Evolutionary conservation across 1,140 invertebrate genomes (phyloP), one percentile per base, ranked within the genome.

Genomic region (Holotrichia oblita): DNA sequence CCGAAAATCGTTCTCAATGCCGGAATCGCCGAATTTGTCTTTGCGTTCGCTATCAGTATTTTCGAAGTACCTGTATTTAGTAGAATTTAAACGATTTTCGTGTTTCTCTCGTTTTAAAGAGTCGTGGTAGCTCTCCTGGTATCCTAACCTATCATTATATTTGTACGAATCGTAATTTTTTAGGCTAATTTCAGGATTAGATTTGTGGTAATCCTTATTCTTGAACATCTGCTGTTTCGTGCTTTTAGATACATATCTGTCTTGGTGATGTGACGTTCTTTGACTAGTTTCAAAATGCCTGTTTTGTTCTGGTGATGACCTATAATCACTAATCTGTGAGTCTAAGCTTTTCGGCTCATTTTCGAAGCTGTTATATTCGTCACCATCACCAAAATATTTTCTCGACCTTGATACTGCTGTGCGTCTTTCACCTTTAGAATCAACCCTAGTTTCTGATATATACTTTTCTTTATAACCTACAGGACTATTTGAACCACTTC

Each of bases 1-100:
- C 55, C 92, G 89, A 81, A 93, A 93, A 82, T 94, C 93, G 81
- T 94, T 94, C 84, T 94, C 93, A 77, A 94, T 94, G 0, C 93
- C 93, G 0, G 93, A 94, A 87, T 94, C 93, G 3, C 92, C 93
- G 22, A 93, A 87, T 40, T 91, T 88, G 81, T 92, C 92, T 78
- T 92, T 91, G 3, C 86, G 83, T 87, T 87, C 78, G 85, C 86
- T 73, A 85, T 89, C 79, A 86, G 87, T 82, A 84, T 87, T 73
- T 86, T 85, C 80, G 86, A 90, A 77, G 87, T 89, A 83, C 87
- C 88, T 74, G 78, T 89, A 86, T 64, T 86, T 85, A 78, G 84
- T 86, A n/a, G 86, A 86, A 81, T 86, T 82, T 6, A 76, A 40
- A 14, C 82, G 83, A 85, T 85, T 84, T 20, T 84, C 75, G n/a